Percentiles rank a stretch among this genome's conserved stretches.
Evolutionary conservation across 2,797 vertebrate genomes (phyloP).

Genomic region (Coreius guichenoti): DNA sequence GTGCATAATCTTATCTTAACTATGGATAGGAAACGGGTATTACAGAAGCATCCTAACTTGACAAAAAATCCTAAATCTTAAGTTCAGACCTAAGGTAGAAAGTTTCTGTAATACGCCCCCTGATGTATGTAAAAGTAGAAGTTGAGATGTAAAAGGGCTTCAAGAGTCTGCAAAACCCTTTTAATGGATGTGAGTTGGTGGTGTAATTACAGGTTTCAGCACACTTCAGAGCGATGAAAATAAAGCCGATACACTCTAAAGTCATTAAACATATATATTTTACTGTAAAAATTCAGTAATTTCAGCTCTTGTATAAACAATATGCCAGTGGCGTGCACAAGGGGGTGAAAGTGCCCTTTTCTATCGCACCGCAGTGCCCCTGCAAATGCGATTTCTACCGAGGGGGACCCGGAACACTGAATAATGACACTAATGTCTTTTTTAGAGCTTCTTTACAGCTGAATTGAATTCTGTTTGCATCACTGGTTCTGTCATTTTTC

Average conservation of each 20-base stretch:
- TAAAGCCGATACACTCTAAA: neutral
- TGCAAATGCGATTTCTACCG: no score
- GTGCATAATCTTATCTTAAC: no score
- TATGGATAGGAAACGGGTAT: no score
- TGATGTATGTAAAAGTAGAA: slow-evolving; percentile 40
- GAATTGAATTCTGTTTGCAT: neutral
- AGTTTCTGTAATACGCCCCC: no score
- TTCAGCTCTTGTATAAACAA: neutral
- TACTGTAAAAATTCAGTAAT: neutral
- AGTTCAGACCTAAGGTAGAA: no score
- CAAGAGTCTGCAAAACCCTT: slow-evolving; percentile 15
- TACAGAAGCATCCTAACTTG: no score
- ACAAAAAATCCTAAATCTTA: no score
- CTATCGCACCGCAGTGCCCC: no score
- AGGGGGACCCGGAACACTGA: no score
- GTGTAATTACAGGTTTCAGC: slow-evolving; percentile 26
- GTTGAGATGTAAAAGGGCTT: neutral
- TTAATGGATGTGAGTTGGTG: slow-evolving; percentile 12
- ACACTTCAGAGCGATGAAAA: neutral
- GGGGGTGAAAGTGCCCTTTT: no score
- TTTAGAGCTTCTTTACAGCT: neutral
- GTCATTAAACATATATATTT: neutral
- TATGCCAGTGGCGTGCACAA: no score
- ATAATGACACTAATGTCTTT: neutral
- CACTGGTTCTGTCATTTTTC: neutral